Evolutionary conservation across 2,797 vertebrate genomes (phyloP).

Genomic region (Schizopygopsis malacanthus): DNA sequence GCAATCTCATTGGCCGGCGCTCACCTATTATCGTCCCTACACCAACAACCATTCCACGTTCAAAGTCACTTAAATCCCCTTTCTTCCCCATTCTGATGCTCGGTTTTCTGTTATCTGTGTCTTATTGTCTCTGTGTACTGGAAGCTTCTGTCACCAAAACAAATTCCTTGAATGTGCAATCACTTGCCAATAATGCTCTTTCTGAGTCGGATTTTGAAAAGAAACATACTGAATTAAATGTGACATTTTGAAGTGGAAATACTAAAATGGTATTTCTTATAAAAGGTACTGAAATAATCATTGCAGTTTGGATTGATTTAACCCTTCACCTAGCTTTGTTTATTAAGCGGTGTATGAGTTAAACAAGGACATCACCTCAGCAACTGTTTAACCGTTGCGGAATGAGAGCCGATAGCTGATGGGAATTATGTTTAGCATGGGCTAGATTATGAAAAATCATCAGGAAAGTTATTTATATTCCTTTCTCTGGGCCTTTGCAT

Average conservation of each 20-base stretch:
- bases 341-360: conserved; percentile 4
- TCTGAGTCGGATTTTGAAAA: not conserved
- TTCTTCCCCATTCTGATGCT: too few relatives aligned
- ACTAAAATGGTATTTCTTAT: not conserved
- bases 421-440: conserved; percentile 24
- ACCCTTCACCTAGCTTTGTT: not conserved
- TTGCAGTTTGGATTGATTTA: not conserved
- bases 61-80: too few relatives aligned
- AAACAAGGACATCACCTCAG: conserved; percentile 11
- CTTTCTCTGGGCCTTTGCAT: conserved; percentile 16
- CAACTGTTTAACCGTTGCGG: conserved; percentile 2
- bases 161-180: not conserved
- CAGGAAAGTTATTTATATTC: conserved; percentile 43
- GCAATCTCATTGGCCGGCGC: too few relatives aligned
- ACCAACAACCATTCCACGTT: too few relatives aligned
- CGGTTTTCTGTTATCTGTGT: not conserved
- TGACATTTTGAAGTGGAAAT: not conserved
- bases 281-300: not conserved
- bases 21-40: too few relatives aligned
- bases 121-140: not conserved
- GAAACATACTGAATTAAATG: not conserved
- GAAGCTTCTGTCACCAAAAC: not conserved
- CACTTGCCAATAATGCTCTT: not conserved
- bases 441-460: conserved; percentile 42
- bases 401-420: conserved; percentile 12